Percentiles rank a stretch among this genome's conserved stretches.
These are phyloP conservation scores for Rhombomys opimus DNA, from an alignment of 2,113 vertebrate genomes.

Conservation along the genomic window DNA sequence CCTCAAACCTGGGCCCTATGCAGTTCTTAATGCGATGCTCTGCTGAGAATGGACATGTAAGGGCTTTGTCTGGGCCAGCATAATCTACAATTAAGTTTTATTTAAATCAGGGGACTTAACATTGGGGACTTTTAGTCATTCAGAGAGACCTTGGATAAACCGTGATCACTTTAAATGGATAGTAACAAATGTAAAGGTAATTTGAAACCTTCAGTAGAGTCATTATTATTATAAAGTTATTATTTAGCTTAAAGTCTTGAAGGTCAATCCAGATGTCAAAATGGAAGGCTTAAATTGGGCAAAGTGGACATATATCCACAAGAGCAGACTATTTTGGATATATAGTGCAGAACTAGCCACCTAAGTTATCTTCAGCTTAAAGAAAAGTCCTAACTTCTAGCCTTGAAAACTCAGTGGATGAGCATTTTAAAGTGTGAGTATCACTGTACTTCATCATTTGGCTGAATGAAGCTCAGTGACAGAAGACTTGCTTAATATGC, in stretches of 20 bases:
- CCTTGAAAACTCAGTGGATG: neutral
- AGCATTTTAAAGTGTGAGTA: constrained; percentile 16
- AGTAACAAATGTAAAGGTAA: constrained; percentile 21
- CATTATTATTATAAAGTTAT: constrained; percentile 28
- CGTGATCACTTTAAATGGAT: neutral
- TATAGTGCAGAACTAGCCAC: neutral
- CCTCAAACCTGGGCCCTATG: neutral
- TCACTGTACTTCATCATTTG: constrained; percentile 42
- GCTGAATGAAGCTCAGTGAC: neutral
- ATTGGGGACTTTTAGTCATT: neutral
- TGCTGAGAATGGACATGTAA: neutral
- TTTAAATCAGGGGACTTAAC: constrained; percentile 35
- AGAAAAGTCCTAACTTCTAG: constrained; percentile 40
- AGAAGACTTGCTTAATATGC: neutral
- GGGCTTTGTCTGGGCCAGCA: neutral
- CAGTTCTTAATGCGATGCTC: neutral
- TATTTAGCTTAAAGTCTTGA: constrained; percentile 37
- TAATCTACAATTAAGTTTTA: constrained; percentile 13
- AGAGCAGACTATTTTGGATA: constrained; percentile 33
- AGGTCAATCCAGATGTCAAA: constrained; percentile 43
- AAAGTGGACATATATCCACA: neutral
- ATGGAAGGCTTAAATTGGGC: neutral
- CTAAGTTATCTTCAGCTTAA: constrained; percentile 18
- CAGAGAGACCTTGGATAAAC: neutral
- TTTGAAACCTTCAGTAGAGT: constrained; percentile 34